phyloP scores from a whole-genome alignment of 2,888 invertebrate genomes.

The Myathropa florea region DNA sequence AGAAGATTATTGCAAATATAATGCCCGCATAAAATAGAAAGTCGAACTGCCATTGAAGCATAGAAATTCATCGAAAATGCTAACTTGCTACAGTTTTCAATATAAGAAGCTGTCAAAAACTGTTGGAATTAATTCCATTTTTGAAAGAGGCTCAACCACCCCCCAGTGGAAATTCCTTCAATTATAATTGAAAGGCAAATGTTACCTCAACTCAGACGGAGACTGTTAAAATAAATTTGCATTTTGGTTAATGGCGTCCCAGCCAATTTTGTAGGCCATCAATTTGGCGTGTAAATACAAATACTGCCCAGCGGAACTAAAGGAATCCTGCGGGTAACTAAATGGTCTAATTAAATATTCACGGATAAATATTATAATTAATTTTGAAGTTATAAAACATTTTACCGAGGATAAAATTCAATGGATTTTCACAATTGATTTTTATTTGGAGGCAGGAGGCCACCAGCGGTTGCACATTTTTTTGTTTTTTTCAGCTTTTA shows the following conservation, averaged over 20 bases:
- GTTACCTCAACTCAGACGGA: conserved; percentile 38
- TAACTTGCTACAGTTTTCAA: conserved; percentile 8
- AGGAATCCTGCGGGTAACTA: background rate
- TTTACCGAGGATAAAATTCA: conserved; percentile 3
- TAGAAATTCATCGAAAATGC: conserved; percentile 49
- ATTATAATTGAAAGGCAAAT: conserved; percentile 58
- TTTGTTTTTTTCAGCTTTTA: too few relatives aligned
- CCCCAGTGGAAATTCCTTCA: conserved; percentile 7
- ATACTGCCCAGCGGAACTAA: background rate
- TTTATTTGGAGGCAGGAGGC: background rate
- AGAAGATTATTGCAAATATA: conserved; percentile 53
- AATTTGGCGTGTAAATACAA: conserved; percentile 10
- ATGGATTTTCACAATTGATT: background rate
- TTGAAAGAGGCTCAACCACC: background rate
- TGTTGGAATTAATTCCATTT: conserved; percentile 27
- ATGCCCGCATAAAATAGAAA: conserved; percentile 54
- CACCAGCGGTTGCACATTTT: too few relatives aligned
- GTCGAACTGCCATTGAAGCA: conserved; percentile 39
- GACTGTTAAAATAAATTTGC: conserved; percentile 49
- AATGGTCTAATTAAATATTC: conserved; percentile 15
- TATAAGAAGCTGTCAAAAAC: conserved; percentile 15
- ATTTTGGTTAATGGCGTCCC: conserved; percentile 22
- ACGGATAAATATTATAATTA: background rate
- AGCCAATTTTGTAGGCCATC: conserved; percentile 17
- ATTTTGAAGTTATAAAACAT: background rate